Conservation (phyloP, 2,888 invertebrate genomes). For the Cataglyphis altisquamis region DNA sequence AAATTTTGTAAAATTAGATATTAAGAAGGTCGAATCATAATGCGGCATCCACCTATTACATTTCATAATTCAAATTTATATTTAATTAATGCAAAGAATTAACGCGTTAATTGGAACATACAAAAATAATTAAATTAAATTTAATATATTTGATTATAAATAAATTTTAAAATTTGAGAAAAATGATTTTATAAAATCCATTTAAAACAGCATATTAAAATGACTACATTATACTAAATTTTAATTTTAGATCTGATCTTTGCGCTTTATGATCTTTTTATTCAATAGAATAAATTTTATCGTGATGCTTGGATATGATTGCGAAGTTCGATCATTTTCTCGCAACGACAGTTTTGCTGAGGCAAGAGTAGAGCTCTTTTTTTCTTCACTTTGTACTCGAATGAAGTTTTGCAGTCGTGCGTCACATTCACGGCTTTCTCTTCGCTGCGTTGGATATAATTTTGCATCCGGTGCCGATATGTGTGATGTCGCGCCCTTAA, state of each 20-base stretch:
- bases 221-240: background rate
- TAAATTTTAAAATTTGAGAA: slow-evolving; percentile 3
- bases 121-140: background rate
- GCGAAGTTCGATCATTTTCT: slow-evolving; percentile 18
- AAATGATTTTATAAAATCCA: background rate
- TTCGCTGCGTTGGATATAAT: background rate
- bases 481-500: slow-evolving; percentile 17
- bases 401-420: background rate
- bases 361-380: background rate
- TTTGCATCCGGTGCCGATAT: background rate
- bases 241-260: slow-evolving; percentile 3
- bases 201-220: background rate
- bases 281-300: background rate
- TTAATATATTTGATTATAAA: background rate
- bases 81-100: background rate
- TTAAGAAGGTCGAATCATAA: background rate
- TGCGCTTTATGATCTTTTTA: background rate
- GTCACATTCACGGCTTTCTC: slow-evolving; percentile 19
- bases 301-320: slow-evolving; percentile 1
- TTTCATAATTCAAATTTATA: slow-evolving; percentile 1
- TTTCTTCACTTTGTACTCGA: background rate
- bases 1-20: background rate
- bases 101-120: background rate
- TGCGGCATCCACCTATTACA: background rate
- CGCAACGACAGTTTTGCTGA: background rate